Percentiles rank a stretch among this genome's conserved stretches.
Evolutionary conservation across 2,113 vertebrate species (phyloP).

Genomic region (Dunckerocampus dactyliophorus): DNA sequence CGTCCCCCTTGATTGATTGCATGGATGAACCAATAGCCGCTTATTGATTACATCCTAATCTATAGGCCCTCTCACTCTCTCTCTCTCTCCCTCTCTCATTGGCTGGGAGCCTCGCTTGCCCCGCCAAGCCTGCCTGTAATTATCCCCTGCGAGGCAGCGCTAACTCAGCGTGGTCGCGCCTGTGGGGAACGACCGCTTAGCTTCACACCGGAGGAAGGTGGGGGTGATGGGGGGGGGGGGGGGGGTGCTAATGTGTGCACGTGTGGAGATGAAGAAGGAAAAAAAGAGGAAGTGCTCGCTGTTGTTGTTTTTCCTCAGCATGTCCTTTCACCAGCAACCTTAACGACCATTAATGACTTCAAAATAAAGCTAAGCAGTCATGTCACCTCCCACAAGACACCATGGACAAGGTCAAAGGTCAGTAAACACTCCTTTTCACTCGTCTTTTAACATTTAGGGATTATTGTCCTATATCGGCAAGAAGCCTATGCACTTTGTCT

Average conservation of each 20-base stretch:
- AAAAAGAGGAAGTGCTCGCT: conserved; percentile 2
- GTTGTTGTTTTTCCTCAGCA: conserved; percentile 11
- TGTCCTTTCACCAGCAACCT: conserved; percentile 14
- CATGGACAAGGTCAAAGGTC: no score
- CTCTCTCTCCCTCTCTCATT: conserved; percentile 19
- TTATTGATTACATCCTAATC: conserved; percentile 65
- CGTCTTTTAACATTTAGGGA: no score
- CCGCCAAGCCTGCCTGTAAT: conserved; percentile 69
- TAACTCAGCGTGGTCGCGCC: conserved; percentile 69
- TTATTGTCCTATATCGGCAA: no score
- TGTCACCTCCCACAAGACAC: neutral
- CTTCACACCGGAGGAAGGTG: conserved; percentile 46
- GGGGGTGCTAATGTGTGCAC: neutral
- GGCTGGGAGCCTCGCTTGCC: conserved; percentile 59
- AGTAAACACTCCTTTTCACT: no score
- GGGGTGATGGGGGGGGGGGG: conserved; percentile 8
- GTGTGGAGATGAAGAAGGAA: neutral
- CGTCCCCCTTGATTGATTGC: conserved; percentile 48
- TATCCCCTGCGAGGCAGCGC: conserved; percentile 71
- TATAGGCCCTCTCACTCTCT: conserved; percentile 36
- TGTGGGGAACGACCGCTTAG: conserved; percentile 63
- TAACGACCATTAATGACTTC: neutral
- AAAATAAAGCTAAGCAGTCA: neutral
- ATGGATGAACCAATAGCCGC: conserved; percentile 57
- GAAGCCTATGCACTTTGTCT: no score